Evolutionary conservation across 2,113 vertebrate species (phyloP).

Genomic region (Pithys albifrons): DNA sequence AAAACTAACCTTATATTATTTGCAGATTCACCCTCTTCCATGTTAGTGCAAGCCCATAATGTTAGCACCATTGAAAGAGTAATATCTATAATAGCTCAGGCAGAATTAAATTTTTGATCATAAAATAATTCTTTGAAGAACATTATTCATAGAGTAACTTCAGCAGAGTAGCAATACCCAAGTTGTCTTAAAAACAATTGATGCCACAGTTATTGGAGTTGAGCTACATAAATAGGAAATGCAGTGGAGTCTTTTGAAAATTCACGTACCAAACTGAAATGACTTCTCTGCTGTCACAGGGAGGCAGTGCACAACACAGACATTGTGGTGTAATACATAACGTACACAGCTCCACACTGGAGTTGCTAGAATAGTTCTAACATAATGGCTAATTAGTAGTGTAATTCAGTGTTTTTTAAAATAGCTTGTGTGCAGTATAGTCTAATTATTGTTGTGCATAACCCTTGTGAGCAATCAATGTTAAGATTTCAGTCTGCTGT

Average conservation of each 20-base stretch:
- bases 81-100: neutral
- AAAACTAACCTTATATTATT: neutral
- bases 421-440: neutral
- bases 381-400: neutral
- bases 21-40: neutral
- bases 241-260: neutral
- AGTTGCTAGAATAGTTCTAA: neutral
- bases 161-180: neutral
- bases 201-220: neutral
- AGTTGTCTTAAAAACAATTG: neutral
- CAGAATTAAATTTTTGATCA: neutral
- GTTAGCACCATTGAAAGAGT: neutral
- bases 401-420: neutral
- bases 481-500: neutral
- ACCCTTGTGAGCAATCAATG: neutral
- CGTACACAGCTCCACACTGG: rapidly evolving
- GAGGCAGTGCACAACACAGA: neutral
- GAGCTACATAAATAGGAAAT: neutral
- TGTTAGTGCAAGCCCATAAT: neutral
- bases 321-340: neutral
- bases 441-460: neutral
- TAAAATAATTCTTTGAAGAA: neutral
- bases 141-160: neutral
- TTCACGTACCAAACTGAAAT: rapidly evolving
- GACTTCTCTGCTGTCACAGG: neutral